Conservation (phyloP, 2,797 vertebrate genomes). For the Paratrypauchen microcephalus region DNA sequence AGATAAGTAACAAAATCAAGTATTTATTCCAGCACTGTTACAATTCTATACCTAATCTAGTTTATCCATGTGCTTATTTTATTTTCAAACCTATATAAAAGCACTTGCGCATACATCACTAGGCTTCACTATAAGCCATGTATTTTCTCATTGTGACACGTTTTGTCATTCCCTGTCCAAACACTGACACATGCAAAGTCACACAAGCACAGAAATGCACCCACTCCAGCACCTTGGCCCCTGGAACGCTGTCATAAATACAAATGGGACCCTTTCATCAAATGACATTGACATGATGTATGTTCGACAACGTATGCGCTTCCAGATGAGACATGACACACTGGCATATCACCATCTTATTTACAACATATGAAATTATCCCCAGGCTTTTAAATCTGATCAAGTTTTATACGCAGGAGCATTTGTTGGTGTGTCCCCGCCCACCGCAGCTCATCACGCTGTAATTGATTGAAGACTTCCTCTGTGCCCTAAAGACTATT, state of each 20-base stretch:
- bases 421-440: conserved; percentile 18
- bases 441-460: conserved; percentile 30
- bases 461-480: conserved; percentile 45
- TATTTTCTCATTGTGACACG: conserved; percentile 10
- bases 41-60: background rate
- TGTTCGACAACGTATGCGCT: conserved; percentile 55
- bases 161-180: background rate
- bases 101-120: background rate
- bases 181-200: background rate
- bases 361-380: conserved; percentile 43
- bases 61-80: background rate
- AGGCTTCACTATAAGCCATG: background rate
- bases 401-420: conserved; percentile 24
- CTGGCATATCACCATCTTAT: conserved; percentile 62
- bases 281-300: conserved; percentile 68
- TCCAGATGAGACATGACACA: conserved; percentile 65
- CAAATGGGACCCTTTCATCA: conserved; percentile 54
- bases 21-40: background rate
- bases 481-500: conserved; percentile 29
- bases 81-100: background rate
- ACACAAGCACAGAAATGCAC: background rate
- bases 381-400: conserved; percentile 32
- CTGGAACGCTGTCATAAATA: conserved; percentile 48
- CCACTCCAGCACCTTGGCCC: conserved; percentile 27
- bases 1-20: too few species aligned